Conservation (phyloP, 1,140 invertebrate species). For the Paramacrobiotus metropolitanus region DNA sequence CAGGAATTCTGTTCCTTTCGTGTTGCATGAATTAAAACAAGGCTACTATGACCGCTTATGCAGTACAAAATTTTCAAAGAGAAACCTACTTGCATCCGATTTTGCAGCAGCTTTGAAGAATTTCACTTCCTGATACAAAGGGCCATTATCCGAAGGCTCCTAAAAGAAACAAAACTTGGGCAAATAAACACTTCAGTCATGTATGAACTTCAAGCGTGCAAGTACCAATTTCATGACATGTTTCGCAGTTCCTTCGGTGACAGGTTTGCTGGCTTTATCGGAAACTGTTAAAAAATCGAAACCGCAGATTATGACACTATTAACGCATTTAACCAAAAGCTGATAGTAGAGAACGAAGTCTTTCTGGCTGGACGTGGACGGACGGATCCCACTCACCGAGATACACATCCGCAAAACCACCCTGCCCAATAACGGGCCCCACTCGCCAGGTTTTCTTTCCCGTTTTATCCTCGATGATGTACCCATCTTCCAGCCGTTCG, state of each 20-base stretch:
- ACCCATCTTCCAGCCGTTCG: neutral
- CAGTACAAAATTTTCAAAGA: too few relatives aligned
- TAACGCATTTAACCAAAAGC: neutral
- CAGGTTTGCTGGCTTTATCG: neutral
- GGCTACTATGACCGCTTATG: too few relatives aligned
- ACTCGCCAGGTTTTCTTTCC: neutral
- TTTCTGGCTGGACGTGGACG: neutral
- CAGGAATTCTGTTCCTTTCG: too few relatives aligned
- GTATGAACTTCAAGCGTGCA: too few relatives aligned
- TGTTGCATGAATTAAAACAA: too few relatives aligned
- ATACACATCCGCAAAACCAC: conserved; percentile 1
- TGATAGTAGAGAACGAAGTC: neutral
- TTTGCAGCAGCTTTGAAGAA: conserved; percentile 4
- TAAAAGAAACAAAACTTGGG: neutral
- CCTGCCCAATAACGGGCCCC: neutral
- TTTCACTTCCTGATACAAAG: neutral
- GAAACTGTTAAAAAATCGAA: neutral
- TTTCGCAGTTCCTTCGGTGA: neutral
- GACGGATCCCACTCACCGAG: neutral
- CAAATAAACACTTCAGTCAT: neutral
- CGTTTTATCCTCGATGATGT: neutral
- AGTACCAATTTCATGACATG: neutral
- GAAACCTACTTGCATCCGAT: neutral
- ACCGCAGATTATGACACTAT: neutral
- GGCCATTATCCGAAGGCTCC: neutral